Percentiles rank a stretch among this genome's conserved stretches.
Evolutionary conservation across 2,113 vertebrate genomes (phyloP).

Genomic region (Raja brachyura): DNA sequence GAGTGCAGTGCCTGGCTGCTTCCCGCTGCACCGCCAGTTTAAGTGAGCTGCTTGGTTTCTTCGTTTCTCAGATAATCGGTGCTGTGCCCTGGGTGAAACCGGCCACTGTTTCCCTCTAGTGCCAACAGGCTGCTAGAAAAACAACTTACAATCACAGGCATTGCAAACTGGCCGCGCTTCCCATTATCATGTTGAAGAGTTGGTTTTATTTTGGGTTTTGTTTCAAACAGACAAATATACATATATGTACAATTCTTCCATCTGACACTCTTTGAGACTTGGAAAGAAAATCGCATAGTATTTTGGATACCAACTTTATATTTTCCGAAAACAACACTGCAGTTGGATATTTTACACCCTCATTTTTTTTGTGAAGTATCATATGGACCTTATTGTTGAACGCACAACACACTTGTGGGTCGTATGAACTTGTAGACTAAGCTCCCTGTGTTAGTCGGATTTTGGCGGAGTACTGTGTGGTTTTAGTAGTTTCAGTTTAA

Average conservation of each 20-base stretch:
- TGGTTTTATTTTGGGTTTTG: too few relatives aligned
- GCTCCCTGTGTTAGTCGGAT: not conserved
- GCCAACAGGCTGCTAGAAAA: slow-evolving; percentile 30
- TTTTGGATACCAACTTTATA: not conserved
- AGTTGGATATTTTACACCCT: not conserved
- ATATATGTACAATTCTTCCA: too few relatives aligned
- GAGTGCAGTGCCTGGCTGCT: not conserved
- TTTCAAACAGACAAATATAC: too few relatives aligned
- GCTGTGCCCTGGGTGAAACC: slow-evolving; percentile 31
- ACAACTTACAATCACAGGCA: not conserved
- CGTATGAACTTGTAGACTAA: not conserved
- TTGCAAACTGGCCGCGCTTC: not conserved
- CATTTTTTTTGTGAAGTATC: not conserved
- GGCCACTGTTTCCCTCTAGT: slow-evolving; percentile 44
- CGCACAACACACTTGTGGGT: too few relatives aligned
- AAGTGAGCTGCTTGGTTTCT: not conserved
- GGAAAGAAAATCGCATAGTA: not conserved
- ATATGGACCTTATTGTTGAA: not conserved
- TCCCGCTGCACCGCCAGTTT: not conserved
- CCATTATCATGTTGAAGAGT: not conserved
- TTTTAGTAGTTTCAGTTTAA: not conserved
- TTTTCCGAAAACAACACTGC: not conserved
- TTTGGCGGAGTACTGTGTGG: too few relatives aligned
- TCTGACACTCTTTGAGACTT: not conserved
- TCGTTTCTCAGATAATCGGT: not conserved